A percentile compares a stretch with the other conserved stretches of the same genome.
Conservation (phyloP, 2,797 vertebrate genomes). For the Smutsia gigantea region DNA sequence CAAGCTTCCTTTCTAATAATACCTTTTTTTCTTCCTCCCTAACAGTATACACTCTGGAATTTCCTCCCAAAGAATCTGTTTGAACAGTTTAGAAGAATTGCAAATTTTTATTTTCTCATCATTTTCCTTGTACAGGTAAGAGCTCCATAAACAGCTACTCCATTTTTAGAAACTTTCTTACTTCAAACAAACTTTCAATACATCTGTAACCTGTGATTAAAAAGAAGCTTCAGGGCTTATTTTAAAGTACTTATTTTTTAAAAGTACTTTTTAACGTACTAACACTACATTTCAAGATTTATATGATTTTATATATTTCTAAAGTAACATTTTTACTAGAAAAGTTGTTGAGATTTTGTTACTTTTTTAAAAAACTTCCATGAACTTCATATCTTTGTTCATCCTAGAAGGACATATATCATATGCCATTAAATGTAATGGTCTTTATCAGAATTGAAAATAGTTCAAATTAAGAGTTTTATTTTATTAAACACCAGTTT, state of each 20-base stretch:
- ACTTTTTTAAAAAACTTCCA: background rate
- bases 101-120: slow-evolving; percentile 99
- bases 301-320: slow-evolving; percentile 18
- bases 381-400: slow-evolving; percentile 32
- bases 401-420: background rate
- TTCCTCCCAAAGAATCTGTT: slow-evolving; percentile 99
- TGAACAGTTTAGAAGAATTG: slow-evolving; percentile 99
- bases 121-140: slow-evolving; percentile 99
- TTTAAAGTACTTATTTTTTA: background rate
- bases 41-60: slow-evolving; percentile 98
- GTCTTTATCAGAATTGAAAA: slow-evolving; percentile 21
- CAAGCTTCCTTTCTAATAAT: slow-evolving; percentile 36
- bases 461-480: slow-evolving; percentile 45
- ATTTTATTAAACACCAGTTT: slow-evolving; percentile 33
- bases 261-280: slow-evolving; percentile 17
- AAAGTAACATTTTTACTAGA: slow-evolving; percentile 43
- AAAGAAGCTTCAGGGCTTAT: slow-evolving; percentile 12
- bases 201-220: slow-evolving; percentile 17
- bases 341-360: slow-evolving; percentile 41
- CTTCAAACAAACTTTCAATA: slow-evolving; percentile 27
- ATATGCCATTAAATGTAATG: background rate
- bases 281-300: slow-evolving; percentile 25
- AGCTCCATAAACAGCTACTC: background rate
- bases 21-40: slow-evolving; percentile 49
- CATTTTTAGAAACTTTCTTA: slow-evolving; percentile 31